Conservation (phyloP, 2,888 invertebrate species). For the Beris chalybata region DNA sequence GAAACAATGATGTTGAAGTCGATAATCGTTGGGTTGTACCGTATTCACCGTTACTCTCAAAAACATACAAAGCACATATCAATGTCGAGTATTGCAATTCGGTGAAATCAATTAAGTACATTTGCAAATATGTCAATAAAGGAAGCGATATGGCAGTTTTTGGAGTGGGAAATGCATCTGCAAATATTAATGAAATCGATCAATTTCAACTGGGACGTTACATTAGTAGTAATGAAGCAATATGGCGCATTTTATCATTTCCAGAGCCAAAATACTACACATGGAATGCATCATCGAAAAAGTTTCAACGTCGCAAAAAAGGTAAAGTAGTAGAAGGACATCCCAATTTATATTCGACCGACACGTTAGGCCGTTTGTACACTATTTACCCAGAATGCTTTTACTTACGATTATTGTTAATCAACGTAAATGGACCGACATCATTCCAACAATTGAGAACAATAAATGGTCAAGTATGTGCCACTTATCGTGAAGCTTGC, state of each 20-base stretch:
- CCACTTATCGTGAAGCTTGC: conserved; percentile 46
- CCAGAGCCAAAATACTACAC: conserved; percentile 42
- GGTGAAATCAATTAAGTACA: conserved; percentile 50
- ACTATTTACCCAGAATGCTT: conserved; percentile 5
- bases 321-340: conserved; percentile 33
- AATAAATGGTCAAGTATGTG: conserved; percentile 44
- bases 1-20: conserved; percentile 35
- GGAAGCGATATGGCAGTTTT: conserved; percentile 48
- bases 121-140: conserved; percentile 55
- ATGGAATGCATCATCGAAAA: conserved; percentile 44
- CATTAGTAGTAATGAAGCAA: conserved; percentile 39
- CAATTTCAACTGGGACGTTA: conserved; percentile 39
- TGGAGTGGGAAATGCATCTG: conserved; percentile 40
- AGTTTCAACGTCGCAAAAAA: conserved; percentile 43
- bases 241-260: conserved; percentile 21
- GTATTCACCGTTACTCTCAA: conserved; percentile 46
- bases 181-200: conserved; percentile 24
- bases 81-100: conserved; percentile 54
- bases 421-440: conserved; percentile 35
- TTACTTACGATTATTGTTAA: conserved; percentile 22
- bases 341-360: conserved; percentile 34
- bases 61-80: conserved; percentile 46
- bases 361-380: conserved; percentile 27
- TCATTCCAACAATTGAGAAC: conserved; percentile 43
- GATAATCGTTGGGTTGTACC: conserved; percentile 51